Evolutionary conservation across 2,797 vertebrate species (phyloP).

Genomic region (Phaenicophaeus curvirostris): DNA sequence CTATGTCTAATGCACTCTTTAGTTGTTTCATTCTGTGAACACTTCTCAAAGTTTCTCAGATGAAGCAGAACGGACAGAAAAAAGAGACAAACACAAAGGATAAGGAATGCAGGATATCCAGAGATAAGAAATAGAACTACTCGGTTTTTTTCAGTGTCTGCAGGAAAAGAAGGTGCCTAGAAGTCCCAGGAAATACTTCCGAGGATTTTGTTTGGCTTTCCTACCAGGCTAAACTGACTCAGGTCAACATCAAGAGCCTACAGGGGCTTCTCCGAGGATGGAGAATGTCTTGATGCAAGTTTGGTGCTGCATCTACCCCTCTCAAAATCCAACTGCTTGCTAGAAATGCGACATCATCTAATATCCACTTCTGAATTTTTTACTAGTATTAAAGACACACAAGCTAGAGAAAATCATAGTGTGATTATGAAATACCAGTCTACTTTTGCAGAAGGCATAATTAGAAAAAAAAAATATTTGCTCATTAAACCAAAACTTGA

Average conservation of each 20-base stretch:
- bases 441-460: background rate
- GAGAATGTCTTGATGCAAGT: background rate
- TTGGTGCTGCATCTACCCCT: background rate
- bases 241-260: background rate
- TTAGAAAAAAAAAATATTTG: background rate
- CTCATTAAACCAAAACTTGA: background rate
- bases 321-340: background rate
- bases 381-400: background rate
- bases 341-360: background rate
- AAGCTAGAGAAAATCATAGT: background rate
- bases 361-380: background rate
- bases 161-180: background rate
- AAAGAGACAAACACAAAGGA: background rate
- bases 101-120: background rate
- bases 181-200: background rate
- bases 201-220: background rate
- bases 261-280: background rate
- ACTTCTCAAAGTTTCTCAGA: background rate
- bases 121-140: background rate
- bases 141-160: background rate
- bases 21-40: background rate
- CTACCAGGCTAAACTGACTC: background rate
- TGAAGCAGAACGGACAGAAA: background rate
- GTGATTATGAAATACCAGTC: background rate
- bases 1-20: background rate